Percentiles rank a stretch among this genome's conserved stretches.
These are phyloP conservation scores for Mesorhabditis sp. DNA, from an alignment of 2,888 invertebrate genomes.

Conservation along the genomic window DNA sequence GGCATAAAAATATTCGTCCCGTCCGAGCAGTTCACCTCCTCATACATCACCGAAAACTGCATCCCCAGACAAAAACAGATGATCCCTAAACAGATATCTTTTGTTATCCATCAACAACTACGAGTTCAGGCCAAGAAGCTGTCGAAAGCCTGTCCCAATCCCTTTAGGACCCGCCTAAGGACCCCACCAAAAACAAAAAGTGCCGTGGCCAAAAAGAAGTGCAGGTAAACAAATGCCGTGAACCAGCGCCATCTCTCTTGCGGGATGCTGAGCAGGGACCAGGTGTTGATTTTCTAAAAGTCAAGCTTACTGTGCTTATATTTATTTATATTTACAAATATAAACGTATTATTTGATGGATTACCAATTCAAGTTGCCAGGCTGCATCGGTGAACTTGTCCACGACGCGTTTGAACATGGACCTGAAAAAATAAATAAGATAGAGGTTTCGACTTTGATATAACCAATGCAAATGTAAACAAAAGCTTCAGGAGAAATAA, in stretches of 20 bases:
- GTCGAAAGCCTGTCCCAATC: neutral
- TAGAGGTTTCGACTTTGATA: neutral
- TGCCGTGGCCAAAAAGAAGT: conserved; percentile 14
- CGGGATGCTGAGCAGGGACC: conserved; percentile 8
- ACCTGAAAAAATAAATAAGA: neutral
- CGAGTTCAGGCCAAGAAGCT: no score
- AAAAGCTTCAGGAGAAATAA: no score
- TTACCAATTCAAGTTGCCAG: neutral
- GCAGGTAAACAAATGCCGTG: conserved; percentile 11
- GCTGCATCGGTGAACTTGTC: neutral
- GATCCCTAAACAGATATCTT: neutral
- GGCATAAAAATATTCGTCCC: conserved; percentile 24
- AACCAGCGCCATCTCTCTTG: conserved; percentile 4
- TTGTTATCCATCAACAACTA: neutral
- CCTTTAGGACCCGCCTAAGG: neutral
- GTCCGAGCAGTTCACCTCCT: conserved; percentile 23
- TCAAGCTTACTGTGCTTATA: neutral
- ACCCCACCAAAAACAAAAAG: conserved; percentile 12
- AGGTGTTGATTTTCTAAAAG: conserved; percentile 1
- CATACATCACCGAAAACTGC: conserved; percentile 19
- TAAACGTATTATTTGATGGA: neutral
- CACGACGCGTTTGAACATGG: neutral
- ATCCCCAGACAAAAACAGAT: conserved; percentile 24
- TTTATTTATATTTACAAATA: neutral
- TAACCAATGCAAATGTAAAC: no score